Base-by-base conservation (phyloP, 2,113 vertebrate species). In the Ciconia stormi region DNA sequence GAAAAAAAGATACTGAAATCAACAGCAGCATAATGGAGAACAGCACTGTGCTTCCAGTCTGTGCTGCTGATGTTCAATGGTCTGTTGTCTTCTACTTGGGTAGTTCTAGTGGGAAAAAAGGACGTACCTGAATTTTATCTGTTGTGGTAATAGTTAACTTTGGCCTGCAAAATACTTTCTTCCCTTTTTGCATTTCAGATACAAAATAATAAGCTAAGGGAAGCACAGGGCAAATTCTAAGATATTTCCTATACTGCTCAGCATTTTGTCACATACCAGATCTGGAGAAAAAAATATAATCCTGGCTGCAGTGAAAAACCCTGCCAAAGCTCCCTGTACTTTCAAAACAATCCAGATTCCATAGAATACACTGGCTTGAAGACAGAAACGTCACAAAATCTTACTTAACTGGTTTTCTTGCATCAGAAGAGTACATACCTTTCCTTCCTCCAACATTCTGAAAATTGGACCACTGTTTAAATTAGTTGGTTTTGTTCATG, bases 151-250 rank as follows among this genome's bases (percentile, higher is more conserved):
- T 30, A 74, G 16, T 13, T 81, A 76, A 67, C 15, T 82, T 36
- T 70, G 25, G 18, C 16, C 42, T 72, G 40, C 6, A 94, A 96
- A 56, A 76, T 66, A 19, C 16, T 94, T 92, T 30, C 52, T 65
- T 91, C 8, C 27, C 18, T 88, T 88, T 49, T 84, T 86, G 40
- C 17, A 42, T 53, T 69, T 87, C 71, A 81, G 30, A 55, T 47
- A 22, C 44, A 81, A 93, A 91, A 93, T 56, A 87, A 44, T 40
- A 91, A 56, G 6, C 2, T 82, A 78, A 63, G 20, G 23, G 25
- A 87, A 79, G 8, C 11, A 44, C 0, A 0, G 9, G 9, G 36
- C 1, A 2, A 91, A 84, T 87, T 78, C n/a, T 44, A 49, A n/a
- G 18, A 16, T 30, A 56, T 93, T 91, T 79, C 23, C 56, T 65